Evolutionary conservation across 2,113 vertebrate genomes (phyloP), one percentile per base, ranked within the genome.

Genomic region (Chlorodrepanis virens): DNA sequence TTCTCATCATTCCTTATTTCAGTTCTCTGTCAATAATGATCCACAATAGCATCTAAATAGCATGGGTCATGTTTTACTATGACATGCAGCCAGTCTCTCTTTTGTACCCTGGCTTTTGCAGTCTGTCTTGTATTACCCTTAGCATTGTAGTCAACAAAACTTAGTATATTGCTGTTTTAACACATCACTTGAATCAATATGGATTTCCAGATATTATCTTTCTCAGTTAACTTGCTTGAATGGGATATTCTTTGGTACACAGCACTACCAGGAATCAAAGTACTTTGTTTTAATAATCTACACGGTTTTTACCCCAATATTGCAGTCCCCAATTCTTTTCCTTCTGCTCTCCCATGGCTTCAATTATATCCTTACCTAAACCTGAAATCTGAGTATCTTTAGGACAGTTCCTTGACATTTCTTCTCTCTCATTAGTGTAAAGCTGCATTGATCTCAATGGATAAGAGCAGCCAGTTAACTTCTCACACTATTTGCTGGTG

Each of bases 271-370:
- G 21, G 27, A 42, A 17, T 42, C 15, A n/a, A 56, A 71, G 14
- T 28, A 50, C 25, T 70, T 72, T 49, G 8, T 61, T 91, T 78
- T 63, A 50, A 50, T 40, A 4, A 14, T 63, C 18, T 47, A 28
- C 8, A 13, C 0, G 1, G 1, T 72, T 71, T 76, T 33, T 86
- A 60, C 5, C 3, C 4, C 5, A 45, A 4, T 68, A 50, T 71
- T 64, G 27, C 10, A 27, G 12, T n/a, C 22, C 27, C 17, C 8
- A 67, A 1, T 59, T 50, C 1, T 75, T 80, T 71, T 47, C 16
- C 29, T 52, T 4, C 12, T 17, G 7, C 14, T 64, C 29, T 16
- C 12, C 24, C 13, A 23, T 31, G 14, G 17, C 17, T 71, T 70
- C 6, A 5, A 23, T 54, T 70, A 29, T 78, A 63, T 59, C 47